Evolutionary conservation across 2,797 vertebrate genomes (phyloP).

Genomic region (Coreius guichenoti): DNA sequence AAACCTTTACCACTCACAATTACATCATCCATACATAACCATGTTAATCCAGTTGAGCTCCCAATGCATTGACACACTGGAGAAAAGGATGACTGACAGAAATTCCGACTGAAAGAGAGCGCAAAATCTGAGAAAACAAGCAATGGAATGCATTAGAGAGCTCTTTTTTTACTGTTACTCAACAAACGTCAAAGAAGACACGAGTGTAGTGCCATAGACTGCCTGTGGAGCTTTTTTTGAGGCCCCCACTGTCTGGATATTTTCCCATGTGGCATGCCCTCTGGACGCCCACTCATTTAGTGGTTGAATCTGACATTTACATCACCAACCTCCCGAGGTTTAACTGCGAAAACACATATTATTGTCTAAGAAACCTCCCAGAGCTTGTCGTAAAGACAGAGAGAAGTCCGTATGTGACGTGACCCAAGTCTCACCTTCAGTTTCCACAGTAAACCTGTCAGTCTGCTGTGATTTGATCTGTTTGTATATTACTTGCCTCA

Average conservation of each 20-base stretch:
- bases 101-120: neutral
- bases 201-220: neutral
- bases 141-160: neutral
- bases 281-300: neutral
- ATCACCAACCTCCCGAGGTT: slow-evolving; percentile 18
- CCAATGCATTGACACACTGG: neutral
- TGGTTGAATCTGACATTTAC: slow-evolving; percentile 30
- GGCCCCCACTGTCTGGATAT: slow-evolving; percentile 2
- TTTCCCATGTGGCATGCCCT: slow-evolving; percentile 15
- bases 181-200: neutral
- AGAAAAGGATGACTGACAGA: neutral
- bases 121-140: neutral
- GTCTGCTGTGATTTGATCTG: neutral
- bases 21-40: neutral
- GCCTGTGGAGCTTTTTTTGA: slow-evolving; percentile 16
- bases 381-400: slow-evolving; percentile 1
- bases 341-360: slow-evolving; percentile 3
- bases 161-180: neutral
- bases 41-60: neutral
- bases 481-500: slow-evolving; percentile 4
- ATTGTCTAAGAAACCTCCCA: neutral
- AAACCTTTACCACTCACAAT: slow-evolving; percentile 15
- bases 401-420: neutral
- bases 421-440: neutral
- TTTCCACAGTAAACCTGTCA: slow-evolving; percentile 4